Base-by-base conservation (phyloP, 2,888 invertebrate genomes). In the Gerris lacustris region DNA sequence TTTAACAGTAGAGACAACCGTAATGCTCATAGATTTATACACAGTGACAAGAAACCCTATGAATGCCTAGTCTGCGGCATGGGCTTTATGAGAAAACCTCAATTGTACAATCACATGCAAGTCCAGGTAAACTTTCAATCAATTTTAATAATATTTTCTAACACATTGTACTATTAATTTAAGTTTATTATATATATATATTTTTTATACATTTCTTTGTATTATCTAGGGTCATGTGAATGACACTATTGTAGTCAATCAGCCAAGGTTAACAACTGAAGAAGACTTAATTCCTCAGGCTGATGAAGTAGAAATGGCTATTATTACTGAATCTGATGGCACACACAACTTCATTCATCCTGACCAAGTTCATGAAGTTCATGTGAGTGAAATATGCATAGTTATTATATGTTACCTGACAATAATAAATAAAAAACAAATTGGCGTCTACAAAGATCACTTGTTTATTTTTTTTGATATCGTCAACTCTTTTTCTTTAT, bases 41-140 rank as follows among this genome's bases (percentile, higher is more conserved):
- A 93, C 81, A 90, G 90, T 77, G 89, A 91, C 79, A 90, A 91
- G 79, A 93, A 92, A 77, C 92, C 92, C 0, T 93, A 91, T 80
- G 91, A 91, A 80, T 93, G 92, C 78, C 81, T 88, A 73, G 86
- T 88, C 6, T 93, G 92, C 78, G 90, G 90, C 5, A 86, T 87
- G 76, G 92, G 91, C 0, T 93, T 89, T 78, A 92, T 92, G 91
- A 82, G 92, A 9, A 92, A 91, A 77, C 90, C 91, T 5, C 82
- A 88, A 71, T 83, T 93, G 0, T 87, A 89, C 78, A 84, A 87
- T 63, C 92, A 92, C 77, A 90, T 91, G 89, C 87, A 88, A 79
- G 80, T 84, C 5, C 85, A 84, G 79, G 86, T 86, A 68, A 77
- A 44, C 63, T 44, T 7, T 43, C 6, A 18, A 5, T 44, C n/a